Evolutionary conservation across 2,888 invertebrate genomes (phyloP), one percentile per base, ranked within the genome.

Genomic region (Drosophila austrosaltans): DNA sequence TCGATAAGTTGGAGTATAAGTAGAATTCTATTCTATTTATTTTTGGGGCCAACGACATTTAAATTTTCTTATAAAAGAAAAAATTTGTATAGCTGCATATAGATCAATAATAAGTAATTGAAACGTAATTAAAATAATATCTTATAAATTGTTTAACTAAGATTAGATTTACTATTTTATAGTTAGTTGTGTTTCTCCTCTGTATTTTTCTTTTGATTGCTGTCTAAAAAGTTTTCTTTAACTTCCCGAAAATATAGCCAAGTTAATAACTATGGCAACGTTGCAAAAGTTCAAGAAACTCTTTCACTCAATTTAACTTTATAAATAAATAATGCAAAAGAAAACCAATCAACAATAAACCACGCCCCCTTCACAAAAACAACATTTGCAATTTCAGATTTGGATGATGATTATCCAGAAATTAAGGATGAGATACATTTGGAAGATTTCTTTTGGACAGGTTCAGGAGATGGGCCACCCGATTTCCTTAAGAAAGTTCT

Each of bases 361-460:
- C 22, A 57, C 57, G 57, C 57, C 57, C 39, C 39, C 2, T 22
- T 12, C 1, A 65, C 28, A 40, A 28, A 10, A 39, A n/a, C 1
- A 10, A 22, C 22, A 30, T 25, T 42, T n/a, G 20, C 25, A 56
- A 53, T 77, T 75, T 4, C 70, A 90, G 91, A 91, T 57, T 66
- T 79, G 32, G 89, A 85, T 66, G 84, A 89, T 58, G 89, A 89
- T 68, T 91, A 91, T 79, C 87, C 90, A 1, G 91, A 91, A 66
- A 75, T 90, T 5, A 87, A 91, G 59, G 91, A 92, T 64, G 92
- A 93, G 69, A 89, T 93, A 2, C 91, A 91, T 39, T 87, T 97
- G 66, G 97, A 97, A 87, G 97, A 97, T 91, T 97, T 97, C 92
- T 96, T 97, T 91, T 97, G 97, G 97, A 96, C 96, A 0, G 97